Base-by-base conservation (phyloP, 2,888 invertebrate species). In the Campoplex capitator region DNA sequence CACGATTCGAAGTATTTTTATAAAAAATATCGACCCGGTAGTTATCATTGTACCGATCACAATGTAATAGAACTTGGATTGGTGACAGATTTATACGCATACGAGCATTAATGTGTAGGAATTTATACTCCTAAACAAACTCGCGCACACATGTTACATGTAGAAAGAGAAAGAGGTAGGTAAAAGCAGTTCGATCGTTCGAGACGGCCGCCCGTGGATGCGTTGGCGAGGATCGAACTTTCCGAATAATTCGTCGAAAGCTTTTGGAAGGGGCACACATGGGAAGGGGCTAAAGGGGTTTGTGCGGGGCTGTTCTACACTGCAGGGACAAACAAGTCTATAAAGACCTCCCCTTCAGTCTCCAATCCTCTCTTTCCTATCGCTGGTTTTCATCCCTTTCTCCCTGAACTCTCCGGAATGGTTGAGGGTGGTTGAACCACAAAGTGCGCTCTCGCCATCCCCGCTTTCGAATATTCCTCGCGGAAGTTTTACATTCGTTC, bases 241-340 rank as follows among this genome's bases (percentile, higher is more conserved):
- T 91, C 90, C 92, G 87, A 90, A 92, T 92, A 92, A 92, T 92
- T 92, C 90, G 83, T 90, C 88, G 91, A 91, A 92, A 92, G 89
- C 86, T 86, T 83, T 73, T 81, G 86, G 87, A 68, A 38, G 58
- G 67, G 84, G 62, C n/a, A 13, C 13, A 23, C 23, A 56, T 32
- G 62, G n/a, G n/a, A 51, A 42, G 76, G 80, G 42, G 58, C 11
- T 68, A 51, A 62, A 38, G 73, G 35, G 45, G 38, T 65, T 67
- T 62, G 78, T 38, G 71, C 70, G 76, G 38, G 78, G 62, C 70
- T 76, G 75, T 65, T 68, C 78, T 71, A 75, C 76, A 75, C 48
- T 82, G 83, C 76, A 90, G 90, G 91, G 90, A 92, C 92, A 92
- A 92, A 92, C 92, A 92, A 92, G 92, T 89, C 92, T 91, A 92